A percentile compares a stretch with the other conserved stretches of the same genome.
These are phyloP conservation scores for Microtus montanus DNA, from an alignment of 2,113 vertebrate genomes.

Conservation along the genomic window DNA sequence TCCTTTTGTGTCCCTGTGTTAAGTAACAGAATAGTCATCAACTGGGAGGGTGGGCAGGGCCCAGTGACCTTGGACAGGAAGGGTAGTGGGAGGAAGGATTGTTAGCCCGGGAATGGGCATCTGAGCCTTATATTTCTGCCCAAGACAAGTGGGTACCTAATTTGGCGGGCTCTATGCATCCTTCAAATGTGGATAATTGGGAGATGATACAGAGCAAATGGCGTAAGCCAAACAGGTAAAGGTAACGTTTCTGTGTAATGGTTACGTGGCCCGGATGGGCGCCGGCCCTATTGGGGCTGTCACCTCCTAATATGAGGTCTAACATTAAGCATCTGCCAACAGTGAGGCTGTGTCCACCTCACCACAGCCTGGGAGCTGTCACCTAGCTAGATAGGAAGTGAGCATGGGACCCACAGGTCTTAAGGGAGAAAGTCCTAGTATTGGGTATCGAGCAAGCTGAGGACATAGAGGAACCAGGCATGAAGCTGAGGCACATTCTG, in stretches of 20 bases:
- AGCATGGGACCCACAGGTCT: background rate
- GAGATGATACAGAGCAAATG: background rate
- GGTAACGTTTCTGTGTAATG: background rate
- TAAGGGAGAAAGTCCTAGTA: background rate
- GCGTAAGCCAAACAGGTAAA: background rate
- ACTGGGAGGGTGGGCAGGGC: background rate
- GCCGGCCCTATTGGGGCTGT: background rate
- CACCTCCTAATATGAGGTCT: background rate
- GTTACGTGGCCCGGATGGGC: background rate
- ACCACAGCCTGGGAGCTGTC: background rate
- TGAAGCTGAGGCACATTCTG: background rate
- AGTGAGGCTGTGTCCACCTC: background rate
- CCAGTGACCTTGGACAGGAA: background rate
- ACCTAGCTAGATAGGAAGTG: rapidly evolving
- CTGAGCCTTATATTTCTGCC: constrained; percentile 15
- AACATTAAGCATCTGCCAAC: background rate
- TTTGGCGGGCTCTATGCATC: background rate
- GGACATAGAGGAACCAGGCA: background rate
- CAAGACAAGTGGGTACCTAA: background rate
- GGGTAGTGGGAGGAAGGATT: background rate
- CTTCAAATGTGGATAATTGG: background rate
- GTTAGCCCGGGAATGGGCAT: background rate
- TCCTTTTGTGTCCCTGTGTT: background rate
- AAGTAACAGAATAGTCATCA: background rate
- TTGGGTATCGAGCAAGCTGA: background rate